Evolutionary conservation across 37 sponge, comb jelly and placozoan species (phyloP), one percentile per base, ranked within the genome.

Genomic region (Cladorhizidae sp.): DNA sequence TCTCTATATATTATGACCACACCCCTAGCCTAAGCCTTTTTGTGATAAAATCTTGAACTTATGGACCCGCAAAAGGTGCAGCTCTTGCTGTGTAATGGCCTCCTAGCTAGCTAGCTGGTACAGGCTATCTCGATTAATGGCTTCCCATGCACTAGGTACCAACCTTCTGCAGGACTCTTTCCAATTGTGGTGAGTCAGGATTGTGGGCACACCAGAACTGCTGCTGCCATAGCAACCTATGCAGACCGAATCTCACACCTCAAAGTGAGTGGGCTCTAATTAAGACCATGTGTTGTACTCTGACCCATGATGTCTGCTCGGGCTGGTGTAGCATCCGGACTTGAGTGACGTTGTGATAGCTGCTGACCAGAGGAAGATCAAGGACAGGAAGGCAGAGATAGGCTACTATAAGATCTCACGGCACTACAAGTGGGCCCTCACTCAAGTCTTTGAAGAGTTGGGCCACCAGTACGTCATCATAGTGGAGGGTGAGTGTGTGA

Each of bases 361-460:
- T 1, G 54, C 64, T 1, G 55, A 45, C 15, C 39, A 81, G 25
- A 65, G 63, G 28, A 82, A 81, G 28, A 71, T 85, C 18, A 67
- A 68, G 72, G 49, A 85, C 54, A 45, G 25, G 40, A 77, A 77
- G 40, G 70, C 70, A 54, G 67, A 61, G 54, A 65, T 58, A 20
- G 97, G 97, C 14, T 97, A 97, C 83, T 89, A 82, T 65, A 97
- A 97, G 77, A 95, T 97, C 65, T 91, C 97, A 18, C 83, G 97
- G 1, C 97, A 97, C 76, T 97, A 88, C 75, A 94, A 88, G 74
- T 97, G 88, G 88, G 97, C 97, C 2, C 70, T 97, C 0, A 72
- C 59, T 32, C 93, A 97, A 40, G 87, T 91, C n/a, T 97, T 97
- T 81, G 87, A 92, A 21, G 77, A 40, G 17, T 74, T 89, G 71